Base-by-base conservation (phyloP, 2,888 invertebrate genomes). In the Euphydryas editha region DNA sequence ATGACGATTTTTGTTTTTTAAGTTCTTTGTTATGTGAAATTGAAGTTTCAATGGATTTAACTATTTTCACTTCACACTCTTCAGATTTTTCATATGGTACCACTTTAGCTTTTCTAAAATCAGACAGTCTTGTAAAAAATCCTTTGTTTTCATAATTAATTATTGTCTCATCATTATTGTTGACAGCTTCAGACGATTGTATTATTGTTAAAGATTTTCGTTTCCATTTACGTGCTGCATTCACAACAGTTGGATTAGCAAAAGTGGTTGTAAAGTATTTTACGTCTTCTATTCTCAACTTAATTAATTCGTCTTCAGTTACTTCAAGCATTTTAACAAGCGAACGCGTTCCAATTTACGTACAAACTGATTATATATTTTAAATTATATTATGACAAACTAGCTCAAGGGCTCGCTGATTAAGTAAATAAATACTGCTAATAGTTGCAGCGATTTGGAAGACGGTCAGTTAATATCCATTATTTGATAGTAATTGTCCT, bases 101-200 rank as follows among this genome's bases (percentile, higher is more conserved):
- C 8, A 91, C 84, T 78, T 84, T 90, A 0, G 83, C 79, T 57
- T 81, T 86, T 68, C 82, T 86, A 57, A 88, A 84, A 62, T 88
- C 86, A 58, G 84, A 83, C 21, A 90, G 62, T 75, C 80, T 83
- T 2, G 85, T 74, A 42, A 90, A 86, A 67, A 88, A 85, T 0
- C 83, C 80, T 7, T 74, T 72, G 60, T 75, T 65, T 59, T 17
- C 36, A 17, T n/a, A 30, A 36, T 72, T 1, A 51, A 24, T 46
- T 47, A 71, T 57, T 0, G 21, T 21, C 24, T 20, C n/a, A 11
- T 54, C 51, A 0, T 70, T 21, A 36, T 68, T 78, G 36, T 80
- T 79, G 59, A 86, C 88, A 0, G 89, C 85, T 75, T 87, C 90
- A 0, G 90, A 87, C 0, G 87, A 88, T n/a, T 83, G 2, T n/a